Evolutionary conservation across 2,888 invertebrate genomes (phyloP).

Genomic region (Pachliopta kotzebuea): DNA sequence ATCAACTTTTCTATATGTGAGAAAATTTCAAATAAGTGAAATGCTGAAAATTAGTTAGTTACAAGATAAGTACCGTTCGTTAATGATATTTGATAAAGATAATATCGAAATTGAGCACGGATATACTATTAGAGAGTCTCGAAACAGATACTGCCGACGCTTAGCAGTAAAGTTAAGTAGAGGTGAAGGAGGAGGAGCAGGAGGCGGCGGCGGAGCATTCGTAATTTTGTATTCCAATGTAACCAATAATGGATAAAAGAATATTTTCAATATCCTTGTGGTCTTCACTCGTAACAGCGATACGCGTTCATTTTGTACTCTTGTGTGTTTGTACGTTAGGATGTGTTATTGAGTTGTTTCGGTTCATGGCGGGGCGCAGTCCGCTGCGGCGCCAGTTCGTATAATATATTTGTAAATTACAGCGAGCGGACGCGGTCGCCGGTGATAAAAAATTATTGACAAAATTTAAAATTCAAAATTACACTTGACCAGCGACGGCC

Average conservation of each 20-base stretch:
- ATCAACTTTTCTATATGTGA: constrained; percentile 78
- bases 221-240: constrained; percentile 63
- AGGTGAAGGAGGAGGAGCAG: constrained; percentile 45
- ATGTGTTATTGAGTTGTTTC: constrained; percentile 51
- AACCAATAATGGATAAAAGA: constrained; percentile 50
- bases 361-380: constrained; percentile 58
- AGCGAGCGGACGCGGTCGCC: constrained; percentile 74
- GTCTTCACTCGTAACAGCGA: constrained; percentile 77
- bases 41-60: constrained; percentile 73
- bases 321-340: constrained; percentile 54
- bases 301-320: constrained; percentile 67
- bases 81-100: constrained; percentile 61
- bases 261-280: constrained; percentile 78
- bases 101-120: constrained; percentile 73
- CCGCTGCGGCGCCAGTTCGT: constrained; percentile 63
- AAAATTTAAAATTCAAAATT: constrained; percentile 75
- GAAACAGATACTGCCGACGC: constrained; percentile 73
- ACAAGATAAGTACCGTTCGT: constrained; percentile 72
- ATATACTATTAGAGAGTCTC: constrained; percentile 73
- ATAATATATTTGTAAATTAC: constrained; percentile 76
- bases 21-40: constrained; percentile 66
- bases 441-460: constrained; percentile 76
- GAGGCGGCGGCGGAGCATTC: constrained; percentile 47
- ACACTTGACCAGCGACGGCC: constrained; percentile 57
- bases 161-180: constrained; percentile 61